Percentiles rank a stretch among this genome's conserved stretches.
phyloP scores from a whole-genome alignment of 2,113 vertebrate species.

The Orthonyx spaldingii region DNA sequence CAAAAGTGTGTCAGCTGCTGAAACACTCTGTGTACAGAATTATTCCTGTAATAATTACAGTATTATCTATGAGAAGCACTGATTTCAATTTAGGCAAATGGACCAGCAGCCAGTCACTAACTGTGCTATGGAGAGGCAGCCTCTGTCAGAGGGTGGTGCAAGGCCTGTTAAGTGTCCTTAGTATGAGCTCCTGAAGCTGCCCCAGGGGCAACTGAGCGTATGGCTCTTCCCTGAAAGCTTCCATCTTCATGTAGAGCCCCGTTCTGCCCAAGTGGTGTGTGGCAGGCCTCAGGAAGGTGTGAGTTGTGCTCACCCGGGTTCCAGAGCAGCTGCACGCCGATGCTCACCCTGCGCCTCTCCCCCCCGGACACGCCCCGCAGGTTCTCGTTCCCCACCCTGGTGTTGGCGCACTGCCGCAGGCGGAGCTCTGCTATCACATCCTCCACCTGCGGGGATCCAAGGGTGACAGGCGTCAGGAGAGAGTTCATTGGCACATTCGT shows the following conservation, averaged over 20 bases:
- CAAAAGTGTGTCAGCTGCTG: neutral
- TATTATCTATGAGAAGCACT: neutral
- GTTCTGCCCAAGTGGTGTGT: neutral
- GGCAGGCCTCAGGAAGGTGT: neutral
- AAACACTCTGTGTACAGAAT: neutral
- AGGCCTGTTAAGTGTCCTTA: neutral
- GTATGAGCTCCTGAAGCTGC: neutral
- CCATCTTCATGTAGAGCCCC: neutral
- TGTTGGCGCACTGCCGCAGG: constrained; percentile 89
- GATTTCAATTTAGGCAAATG: neutral
- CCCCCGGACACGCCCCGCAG: constrained; percentile 89
- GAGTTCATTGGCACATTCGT: neutral
- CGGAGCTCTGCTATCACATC: constrained; percentile 93
- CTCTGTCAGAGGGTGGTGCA: neutral
- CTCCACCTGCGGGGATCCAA: constrained; percentile 78
- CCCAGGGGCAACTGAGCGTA: neutral
- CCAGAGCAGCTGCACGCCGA: constrained; percentile 93
- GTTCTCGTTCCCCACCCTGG: constrained; percentile 84
- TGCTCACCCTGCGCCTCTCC: constrained; percentile 90
- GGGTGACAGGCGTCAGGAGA: neutral
- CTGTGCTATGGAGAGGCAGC: neutral
- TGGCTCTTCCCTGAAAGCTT: neutral
- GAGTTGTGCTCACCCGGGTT: constrained; percentile 84
- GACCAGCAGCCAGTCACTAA: neutral
- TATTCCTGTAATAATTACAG: neutral